Base-by-base conservation (phyloP, 2,888 invertebrate species). In the Erebia epiphron region DNA sequence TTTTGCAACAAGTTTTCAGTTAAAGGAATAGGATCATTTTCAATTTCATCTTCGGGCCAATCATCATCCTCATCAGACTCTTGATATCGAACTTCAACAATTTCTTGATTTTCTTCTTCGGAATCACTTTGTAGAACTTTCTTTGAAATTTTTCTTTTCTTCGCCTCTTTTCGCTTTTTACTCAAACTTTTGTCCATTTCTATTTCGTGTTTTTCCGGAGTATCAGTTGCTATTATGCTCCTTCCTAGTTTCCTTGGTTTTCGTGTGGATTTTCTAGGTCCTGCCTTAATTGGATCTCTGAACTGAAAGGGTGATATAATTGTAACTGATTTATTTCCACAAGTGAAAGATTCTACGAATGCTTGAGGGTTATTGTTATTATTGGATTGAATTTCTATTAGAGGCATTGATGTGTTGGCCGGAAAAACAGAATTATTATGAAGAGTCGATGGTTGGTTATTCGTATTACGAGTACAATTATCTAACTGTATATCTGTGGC, bases 221-320 rank as follows among this genome's bases (percentile, higher is more conserved):
- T 52, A 52, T 52, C 52, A 52, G 52, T 52, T 16, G 52, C 52
- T 16, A 52, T 52, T 52, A 52, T 16, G 16, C 52, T 52, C 52
- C 52, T 52, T 52, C 52, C 52, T 52, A 52, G 52, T 52, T 52
- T 52, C 52, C 52, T 52, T 52, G 52, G 52, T 52, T 52, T 52
- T 52, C 52, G 52, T 52, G 52, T 52, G 16, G 52, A 52, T 52
- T 52, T 52, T 52, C 52, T 52, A 52, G 52, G 52, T 16, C 16
- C 52, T 52, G 52, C 52, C 52, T 52, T 52, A 16, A 52, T 52
- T 52, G 52, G 52, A 16, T 52, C 52, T 52, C 52, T 52, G 52
- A 52, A 52, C 52, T 52, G 52, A 52, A 52, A 52, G 52, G 52
- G 52, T 52, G 52, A 52, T 52, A 52, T 52, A 52, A 52, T 52